These are phyloP conservation scores for Pogonomyrmex barbatus DNA, from an alignment of 1,140 invertebrate species.

Conservation along the genomic window DNA sequence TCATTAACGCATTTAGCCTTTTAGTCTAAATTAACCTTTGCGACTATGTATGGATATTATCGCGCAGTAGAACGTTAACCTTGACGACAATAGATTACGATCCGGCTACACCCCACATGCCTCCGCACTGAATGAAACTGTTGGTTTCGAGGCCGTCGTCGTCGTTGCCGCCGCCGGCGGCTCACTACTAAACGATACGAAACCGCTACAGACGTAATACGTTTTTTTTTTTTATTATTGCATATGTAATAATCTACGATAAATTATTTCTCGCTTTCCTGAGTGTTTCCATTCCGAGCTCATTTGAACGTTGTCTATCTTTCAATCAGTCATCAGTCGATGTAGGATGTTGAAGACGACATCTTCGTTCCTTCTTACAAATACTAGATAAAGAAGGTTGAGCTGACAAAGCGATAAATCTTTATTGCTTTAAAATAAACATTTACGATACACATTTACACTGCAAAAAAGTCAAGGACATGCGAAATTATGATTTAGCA, in stretches of 20 bases:
- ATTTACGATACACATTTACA: not conserved
- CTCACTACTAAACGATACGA: constrained; percentile 34
- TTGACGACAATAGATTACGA: constrained; percentile 58
- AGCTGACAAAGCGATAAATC: not conserved
- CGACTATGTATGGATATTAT: constrained; percentile 53
- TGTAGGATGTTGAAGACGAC: not conserved
- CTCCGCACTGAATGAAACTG: constrained; percentile 52
- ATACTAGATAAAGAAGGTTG: not conserved
- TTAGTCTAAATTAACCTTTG: constrained; percentile 56
- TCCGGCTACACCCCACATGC: constrained; percentile 27
- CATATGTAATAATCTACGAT: constrained; percentile 1
- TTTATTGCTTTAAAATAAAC: not conserved
- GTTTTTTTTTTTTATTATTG: not conserved
- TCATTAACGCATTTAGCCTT: constrained; percentile 48
- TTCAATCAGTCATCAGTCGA: not conserved
- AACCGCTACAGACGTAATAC: not conserved
- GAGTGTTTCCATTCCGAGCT: not conserved
- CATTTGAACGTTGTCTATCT: not conserved
- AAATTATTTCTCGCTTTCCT: not conserved
- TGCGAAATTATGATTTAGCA: not conserved
- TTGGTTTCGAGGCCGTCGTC: constrained; percentile 14
- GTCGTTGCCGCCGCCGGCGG: not conserved
- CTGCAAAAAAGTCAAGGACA: not conserved
- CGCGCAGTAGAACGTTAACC: constrained; percentile 59
- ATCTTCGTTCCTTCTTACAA: not conserved